Base-by-base conservation (phyloP, 2,113 vertebrate species). In the Phrynocephalus versicolor region DNA sequence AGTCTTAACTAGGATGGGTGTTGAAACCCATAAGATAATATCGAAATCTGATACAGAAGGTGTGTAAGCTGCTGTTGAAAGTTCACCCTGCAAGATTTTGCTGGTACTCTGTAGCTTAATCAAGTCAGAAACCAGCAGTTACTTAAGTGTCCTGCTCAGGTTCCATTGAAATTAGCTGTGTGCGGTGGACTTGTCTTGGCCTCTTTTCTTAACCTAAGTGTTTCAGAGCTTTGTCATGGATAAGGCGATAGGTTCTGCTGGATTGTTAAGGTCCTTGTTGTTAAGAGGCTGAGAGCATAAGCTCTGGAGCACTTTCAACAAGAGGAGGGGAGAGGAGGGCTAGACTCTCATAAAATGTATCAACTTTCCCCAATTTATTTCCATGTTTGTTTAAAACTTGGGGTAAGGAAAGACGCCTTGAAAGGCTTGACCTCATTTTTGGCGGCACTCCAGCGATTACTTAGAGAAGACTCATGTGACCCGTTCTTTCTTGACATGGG, bases 1-100 rank as follows among this genome's bases (percentile, higher is more conserved):
- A 10, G 45, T 51, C 45, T 51, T 51, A 51, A 25, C 84, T 71
- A 89, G 85, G 65, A 90, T 6, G 41, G 90, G 74, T 81, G 74
- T 75, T 86, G 74, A 88, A 62, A 76, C 60, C 45, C 55, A 16
- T 12, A n/a, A 81, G 23, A 64, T 89, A 88, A 37, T 65, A 79
- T 45, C 39, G 77, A 87, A 67, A 41, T 79, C 87, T 76, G 58
- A 70, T 75, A 89, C 27, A 70, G 81, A 78, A 83, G 69, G 73
- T 57, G 75, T 73, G 51, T 85, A 51, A n/a, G 65, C 65, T 60
- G 27, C 30, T 85, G 82, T 71, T 72, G 55, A 87, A 88, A 88
- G 79, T 87, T 2, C 69, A n/a, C 1, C 0, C 10, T n/a, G 7
- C 13, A 0, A 73, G 81, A 91, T 82, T 85, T 89, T 57, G 73